Evolutionary conservation across 2,888 invertebrate species (phyloP), one percentile per base, ranked within the genome.

Genomic region (Dolichopus griseipennis): DNA sequence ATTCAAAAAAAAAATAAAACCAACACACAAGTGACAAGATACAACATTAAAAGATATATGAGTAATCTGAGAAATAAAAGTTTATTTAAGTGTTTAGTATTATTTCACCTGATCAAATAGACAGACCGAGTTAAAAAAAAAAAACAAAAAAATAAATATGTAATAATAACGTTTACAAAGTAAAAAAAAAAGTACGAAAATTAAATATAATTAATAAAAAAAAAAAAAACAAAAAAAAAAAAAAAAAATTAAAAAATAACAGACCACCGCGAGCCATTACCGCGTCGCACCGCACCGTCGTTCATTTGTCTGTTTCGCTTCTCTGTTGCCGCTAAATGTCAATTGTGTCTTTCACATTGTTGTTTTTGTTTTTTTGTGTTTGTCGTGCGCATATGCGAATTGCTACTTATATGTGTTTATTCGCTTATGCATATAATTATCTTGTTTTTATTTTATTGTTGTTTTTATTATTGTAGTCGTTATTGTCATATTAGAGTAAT

Each of bases 61-160:
- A 52, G 52, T 52, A 52, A 52, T 52, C 52, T 52, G 52, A 52
- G 18, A 52, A 52, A 52, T 52, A 52, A 52, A 52, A 52, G 52
- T 52, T 52, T 52, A 52, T 52, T 52, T 52, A 52, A 52, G 52
- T 52, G 52, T 52, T 52, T 52, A 52, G 52, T 52, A 52, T 52
- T 52, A 52, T 52, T 52, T 52, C 52, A 52, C 52, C 52, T 52
- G 52, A 52, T 52, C 52, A 52, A 52, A 52, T 52, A 52, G 52
- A 52, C 52, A 52, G 52, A 52, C 52, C 52, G 52, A 52, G 15
- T n/a, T n/a, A 18, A 52, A 52, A 52, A 52, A 52, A 52, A 52
- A n/a, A n/a, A n/a, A n/a, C n/a, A n/a, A n/a, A n/a, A n/a, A 12
- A 37, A 37, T 37, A 5, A 27, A 27, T 27, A 27, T 27, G 27